Evolutionary conservation across 2,797 vertebrate species (phyloP), one percentile per base, ranked within the genome.

Genomic region (Limnodromus scolopaceus): DNA sequence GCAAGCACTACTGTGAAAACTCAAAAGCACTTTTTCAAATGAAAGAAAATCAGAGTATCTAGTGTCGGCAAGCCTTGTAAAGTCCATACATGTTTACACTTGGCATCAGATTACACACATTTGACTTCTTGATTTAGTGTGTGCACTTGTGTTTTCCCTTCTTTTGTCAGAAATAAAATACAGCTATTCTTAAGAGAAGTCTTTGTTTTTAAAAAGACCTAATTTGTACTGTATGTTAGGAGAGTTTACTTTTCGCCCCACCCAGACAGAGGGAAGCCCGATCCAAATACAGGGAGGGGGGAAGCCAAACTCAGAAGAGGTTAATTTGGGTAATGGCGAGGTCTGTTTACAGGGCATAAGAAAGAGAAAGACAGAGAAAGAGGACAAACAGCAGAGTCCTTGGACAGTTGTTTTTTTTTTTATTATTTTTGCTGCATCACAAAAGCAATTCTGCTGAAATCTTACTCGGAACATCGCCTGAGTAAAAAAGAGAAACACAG

Each of bases 71-170:
- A 96, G 93, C 57, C 92, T 96, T 97, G 86, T 95, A 93, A 96
- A 97, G 83, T 81, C 95, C 94, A 48, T 93, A 97, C 95, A 95
- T 95, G 91, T 96, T 97, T 96, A 96, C 71, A 87, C 77, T 97
- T 97, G 97, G 96, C 93, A 97, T 98, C 93, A 82, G 95, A 97
- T 98, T 97, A 98, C 94, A 97, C 89, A 81, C 63, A 68, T 95
- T 96, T 95, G 95, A 96, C 96, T 96, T 77, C 86, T 91, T 98
- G 97, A 98, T 97, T 97, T 97, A 97, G 82, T 94, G 95, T 39
- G 53, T 17, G 63, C 84, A 95, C 84, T 97, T 96, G 91, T 92
- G 93, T 96, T 97, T 97, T 96, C 79, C 76, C 83, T 96, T 96
- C 68, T 65, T 95, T 97, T 96, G 97, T 94, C 94, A 96, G 96